Base-by-base conservation (phyloP, 2,797 vertebrate genomes). In the Poecilia picta region DNA sequence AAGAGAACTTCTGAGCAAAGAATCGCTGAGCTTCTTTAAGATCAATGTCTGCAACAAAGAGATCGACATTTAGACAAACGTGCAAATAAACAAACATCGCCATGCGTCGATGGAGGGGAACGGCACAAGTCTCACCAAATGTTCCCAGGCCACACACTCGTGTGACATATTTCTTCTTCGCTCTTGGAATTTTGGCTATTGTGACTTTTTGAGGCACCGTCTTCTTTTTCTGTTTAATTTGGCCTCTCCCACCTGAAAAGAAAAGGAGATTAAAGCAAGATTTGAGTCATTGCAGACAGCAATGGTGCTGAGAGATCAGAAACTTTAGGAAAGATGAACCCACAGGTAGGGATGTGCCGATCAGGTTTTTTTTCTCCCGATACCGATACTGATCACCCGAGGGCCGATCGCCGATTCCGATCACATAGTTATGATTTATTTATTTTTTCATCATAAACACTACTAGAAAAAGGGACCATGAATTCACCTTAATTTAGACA, bases 151-250 rank as follows among this genome's bases (percentile, higher is more conserved):
- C 98, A 79, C 98, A 99, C 28, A 99, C 98, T 82, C 98, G 95
- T 0, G 98, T 99, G 74, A 99, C 98, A 0, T 99, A 99, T 96
- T 99, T 99, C 94, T 99, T 99, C 95, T 99, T 99, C 59, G 98
- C 98, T 92, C 98, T 95, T 18, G 98, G 98, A 90, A 99, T 99
- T 96, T 99, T 99, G 88, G 98, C 98, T 98, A 99, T 99, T 0
- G 98, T 97, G 66, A 99, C 97, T 95, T 99, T 99, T 81, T 99
- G 98, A 57, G 98, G 98, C 45, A 99, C 96, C 0, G 98, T 98
- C 94, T 99, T 99, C 96, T 99, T 99, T 92, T 99, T 99, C 94
- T 99, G 98, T 96, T 99, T 99, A 94, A 99, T 99, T 94, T 99
- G 98, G 87, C 98, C 98, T 91, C 97, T 95, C 81, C 98, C 98